Evolutionary conservation across 2,797 vertebrate species (phyloP), one percentile per base, ranked within the genome.

Genomic region (Odontamblyopus rebecca): DNA sequence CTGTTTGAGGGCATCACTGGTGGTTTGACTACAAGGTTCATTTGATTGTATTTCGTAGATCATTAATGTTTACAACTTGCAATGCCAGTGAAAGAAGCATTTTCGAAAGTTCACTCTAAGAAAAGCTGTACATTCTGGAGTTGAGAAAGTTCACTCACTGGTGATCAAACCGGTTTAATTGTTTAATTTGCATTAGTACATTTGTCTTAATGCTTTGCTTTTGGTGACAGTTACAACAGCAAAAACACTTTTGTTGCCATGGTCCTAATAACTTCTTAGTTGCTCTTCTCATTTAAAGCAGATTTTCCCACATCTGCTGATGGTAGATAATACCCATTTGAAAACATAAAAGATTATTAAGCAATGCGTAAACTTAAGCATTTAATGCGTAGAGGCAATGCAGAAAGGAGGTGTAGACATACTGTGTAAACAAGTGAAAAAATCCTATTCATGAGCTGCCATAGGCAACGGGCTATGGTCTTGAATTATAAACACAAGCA

Each of bases 271-370:
- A 29, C 61, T 61, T 77, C 65, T 78, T 83, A 82, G 82, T 85
- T 76, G 64, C 79, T 82, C 48, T 73, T 82, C 71, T 72, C 72
- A 79, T 78, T 86, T 78, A 27, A 77, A 85, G 61, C 76, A 75
- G 71, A 82, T 87, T 53, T 16, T 77, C 84, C 70, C 0, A n/a
- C 71, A 85, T 87, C 82, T 86, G 80, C 83, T 84, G 86, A 88
- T 87, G 75, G 35, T 69, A 86, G 80, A 86, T 83, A 79, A 84
- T 85, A 85, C 89, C 85, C 80, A 83, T 68, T 72, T 72, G 72
- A 82, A 86, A 86, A 83, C 79, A 86, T 74, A 84, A 82, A 79
- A 82, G 81, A 82, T 69, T 68, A 85, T 86, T 86, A 78, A 77
- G 79, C 77, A 82, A 84, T 71, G 79, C 66, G 69, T 67, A 67